A percentile compares a stretch with the other conserved stretches of the same genome.
Evolutionary conservation across 2,888 invertebrate species (phyloP).

Genomic region (Microctonus aethiopoides): DNA sequence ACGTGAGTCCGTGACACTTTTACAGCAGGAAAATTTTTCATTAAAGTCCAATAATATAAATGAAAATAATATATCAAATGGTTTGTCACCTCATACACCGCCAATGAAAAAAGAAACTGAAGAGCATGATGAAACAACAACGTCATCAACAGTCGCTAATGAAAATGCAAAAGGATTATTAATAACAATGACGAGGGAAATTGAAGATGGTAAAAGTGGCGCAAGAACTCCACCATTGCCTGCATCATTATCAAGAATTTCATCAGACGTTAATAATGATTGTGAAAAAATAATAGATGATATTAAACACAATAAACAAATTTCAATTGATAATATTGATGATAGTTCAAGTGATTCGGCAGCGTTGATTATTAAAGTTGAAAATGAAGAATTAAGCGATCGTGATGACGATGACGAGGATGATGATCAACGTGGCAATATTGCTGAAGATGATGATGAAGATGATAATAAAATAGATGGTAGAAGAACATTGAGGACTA

Average conservation of each 20-base stretch:
- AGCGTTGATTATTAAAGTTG: conserved; percentile 65
- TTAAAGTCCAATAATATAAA: conserved; percentile 49
- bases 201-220: conserved; percentile 57
- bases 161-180: conserved; percentile 16
- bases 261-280: conserved; percentile 49
- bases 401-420: conserved; percentile 58
- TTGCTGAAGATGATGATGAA: conserved; percentile 44
- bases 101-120: conserved; percentile 58
- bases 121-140: conserved; percentile 39
- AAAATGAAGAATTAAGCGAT: conserved; percentile 65
- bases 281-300: conserved; percentile 19
- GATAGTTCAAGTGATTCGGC: conserved; percentile 67
- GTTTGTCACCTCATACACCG: conserved; percentile 61
- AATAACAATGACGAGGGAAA: conserved; percentile 45
- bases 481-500: conserved; percentile 49
- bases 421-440: conserved; percentile 43
- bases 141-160: neutral
- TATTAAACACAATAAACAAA: neutral
- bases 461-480: conserved; percentile 2
- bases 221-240: conserved; percentile 60
- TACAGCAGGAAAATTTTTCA: conserved; percentile 72
- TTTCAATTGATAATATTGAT: conserved; percentile 56
- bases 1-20: conserved; percentile 75
- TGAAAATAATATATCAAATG: conserved; percentile 60
- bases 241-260: conserved; percentile 47